Conservation (phyloP, 1,140 invertebrate genomes). For the Galendromus occidentalis region DNA sequence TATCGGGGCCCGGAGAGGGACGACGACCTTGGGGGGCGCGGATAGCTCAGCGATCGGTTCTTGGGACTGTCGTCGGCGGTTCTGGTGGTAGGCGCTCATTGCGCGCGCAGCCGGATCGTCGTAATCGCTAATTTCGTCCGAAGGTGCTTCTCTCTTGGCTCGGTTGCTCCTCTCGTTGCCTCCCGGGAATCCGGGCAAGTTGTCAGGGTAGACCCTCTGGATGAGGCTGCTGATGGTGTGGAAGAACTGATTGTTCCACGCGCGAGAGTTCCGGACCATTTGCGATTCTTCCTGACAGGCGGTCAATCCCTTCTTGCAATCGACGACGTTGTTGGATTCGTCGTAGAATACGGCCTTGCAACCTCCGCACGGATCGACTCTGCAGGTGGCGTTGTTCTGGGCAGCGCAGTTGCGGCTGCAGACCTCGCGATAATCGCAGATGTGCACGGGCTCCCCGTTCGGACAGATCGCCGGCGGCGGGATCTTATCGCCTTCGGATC, state of each 20-base stretch:
- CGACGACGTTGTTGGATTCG: slow-evolving; percentile 22
- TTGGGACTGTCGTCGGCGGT: neutral
- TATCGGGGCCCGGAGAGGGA: neutral
- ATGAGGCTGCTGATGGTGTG: slow-evolving; percentile 3
- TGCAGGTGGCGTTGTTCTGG: slow-evolving; percentile 26
- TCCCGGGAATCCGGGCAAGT: neutral
- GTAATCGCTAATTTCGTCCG: slow-evolving; percentile 5
- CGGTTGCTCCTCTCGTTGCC: neutral
- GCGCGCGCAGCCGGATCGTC: neutral
- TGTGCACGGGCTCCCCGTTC: slow-evolving; percentile 24
- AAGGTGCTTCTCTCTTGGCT: neutral
- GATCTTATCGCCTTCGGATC: neutral
- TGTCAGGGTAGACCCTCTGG: neutral
- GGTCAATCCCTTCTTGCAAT: slow-evolving; percentile 26
- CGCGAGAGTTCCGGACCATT: slow-evolving; percentile 21
- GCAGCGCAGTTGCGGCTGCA: slow-evolving; percentile 28
- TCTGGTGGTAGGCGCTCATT: neutral
- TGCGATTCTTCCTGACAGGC: slow-evolving; percentile 27
- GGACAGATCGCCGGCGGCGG: slow-evolving; percentile 22
- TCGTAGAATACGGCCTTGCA: slow-evolving; percentile 25
- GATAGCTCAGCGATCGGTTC: neutral
- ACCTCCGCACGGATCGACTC: slow-evolving; percentile 28
- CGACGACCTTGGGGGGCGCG: neutral
- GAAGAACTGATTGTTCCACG: slow-evolving; percentile 17
- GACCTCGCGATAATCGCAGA: slow-evolving; percentile 24